These are phyloP conservation scores for Contarinia nasturtii DNA, from an alignment of 1,140 invertebrate genomes.

Conservation along the genomic window DNA sequence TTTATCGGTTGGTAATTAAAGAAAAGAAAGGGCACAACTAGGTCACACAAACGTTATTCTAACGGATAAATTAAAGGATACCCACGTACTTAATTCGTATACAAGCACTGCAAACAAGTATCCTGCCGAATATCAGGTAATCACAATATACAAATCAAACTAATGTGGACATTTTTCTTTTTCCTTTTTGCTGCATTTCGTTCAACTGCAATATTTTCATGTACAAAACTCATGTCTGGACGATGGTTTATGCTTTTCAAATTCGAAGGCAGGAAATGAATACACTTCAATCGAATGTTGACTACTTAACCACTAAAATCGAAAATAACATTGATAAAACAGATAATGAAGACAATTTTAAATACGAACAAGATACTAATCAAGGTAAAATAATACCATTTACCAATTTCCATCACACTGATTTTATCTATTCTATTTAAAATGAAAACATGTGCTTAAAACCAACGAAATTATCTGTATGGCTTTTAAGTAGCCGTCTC, in stretches of 20 bases:
- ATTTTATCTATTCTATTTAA: background rate
- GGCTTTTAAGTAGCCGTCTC: background rate
- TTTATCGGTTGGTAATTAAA: conserved; percentile 35
- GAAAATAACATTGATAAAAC: conserved; percentile 17
- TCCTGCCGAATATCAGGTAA: conserved; percentile 8
- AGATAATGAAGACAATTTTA: conserved; percentile 10
- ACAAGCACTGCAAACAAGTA: conserved; percentile 8
- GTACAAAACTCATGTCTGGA: too few species aligned
- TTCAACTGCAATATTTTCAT: too few species aligned
- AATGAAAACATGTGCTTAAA: background rate
- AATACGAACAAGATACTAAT: conserved; percentile 13
- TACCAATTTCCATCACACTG: background rate
- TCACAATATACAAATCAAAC: conserved; percentile 6
- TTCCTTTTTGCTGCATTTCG: conserved; percentile 9
- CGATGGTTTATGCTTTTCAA: too few species aligned
- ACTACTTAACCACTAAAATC: conserved; percentile 29
- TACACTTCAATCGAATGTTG: conserved; percentile 33
- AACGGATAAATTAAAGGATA: conserved; percentile 7
- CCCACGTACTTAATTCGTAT: background rate
- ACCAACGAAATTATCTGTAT: background rate
- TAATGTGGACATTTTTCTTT: conserved; percentile 9
- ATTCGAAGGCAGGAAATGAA: conserved; percentile 32
- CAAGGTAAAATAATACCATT: background rate
- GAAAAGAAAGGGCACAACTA: conserved; percentile 16
- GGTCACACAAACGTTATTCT: conserved; percentile 7